Evolutionary conservation across 2,113 vertebrate species (phyloP).

Genomic region (Proterorhinus semilunaris): DNA sequence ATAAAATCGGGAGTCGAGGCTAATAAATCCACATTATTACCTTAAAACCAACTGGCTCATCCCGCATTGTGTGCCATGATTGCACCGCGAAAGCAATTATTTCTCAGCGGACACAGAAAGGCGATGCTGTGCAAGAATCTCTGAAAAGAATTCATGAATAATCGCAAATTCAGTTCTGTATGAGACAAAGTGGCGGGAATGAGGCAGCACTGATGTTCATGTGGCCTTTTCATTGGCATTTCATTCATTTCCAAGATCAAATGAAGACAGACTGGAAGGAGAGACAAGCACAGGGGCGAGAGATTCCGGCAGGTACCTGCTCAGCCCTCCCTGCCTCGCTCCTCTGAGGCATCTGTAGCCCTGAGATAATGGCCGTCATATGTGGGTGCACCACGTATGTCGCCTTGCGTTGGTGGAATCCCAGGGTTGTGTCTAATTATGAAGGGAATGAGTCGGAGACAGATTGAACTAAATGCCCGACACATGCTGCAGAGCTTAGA

Average conservation of each 20-base stretch:
- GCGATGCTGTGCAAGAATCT: conserved; percentile 20
- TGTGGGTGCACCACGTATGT: conserved; percentile 36
- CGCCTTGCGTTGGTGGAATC: conserved; percentile 23
- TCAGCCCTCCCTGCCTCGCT: conserved; percentile 27
- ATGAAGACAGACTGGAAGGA: conserved; percentile 31
- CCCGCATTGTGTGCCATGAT: conserved; percentile 38
- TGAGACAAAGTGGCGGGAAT: conserved; percentile 20
- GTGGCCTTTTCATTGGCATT: conserved; percentile 7
- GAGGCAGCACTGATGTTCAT: conserved; percentile 9
- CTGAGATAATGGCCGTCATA: conserved; percentile 62
- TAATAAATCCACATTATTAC: not conserved
- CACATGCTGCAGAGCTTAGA: conserved; percentile 26
- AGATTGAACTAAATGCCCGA: conserved; percentile 19
- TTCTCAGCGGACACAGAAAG: conserved; percentile 31
- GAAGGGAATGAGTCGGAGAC: conserved; percentile 38
- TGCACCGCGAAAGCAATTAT: conserved; percentile 41
- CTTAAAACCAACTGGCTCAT: conserved; percentile 15
- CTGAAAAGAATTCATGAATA: conserved; percentile 11
- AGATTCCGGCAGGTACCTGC: conserved; percentile 46
- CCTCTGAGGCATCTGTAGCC: conserved; percentile 52
- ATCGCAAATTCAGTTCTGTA: conserved; percentile 17
- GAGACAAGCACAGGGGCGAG: conserved; percentile 29
- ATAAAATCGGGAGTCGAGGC: not conserved
- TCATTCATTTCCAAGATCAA: conserved; percentile 27
- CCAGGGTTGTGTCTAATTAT: conserved; percentile 48